A percentile compares a stretch with the other conserved stretches of the same genome.
These are phyloP conservation scores for Labia minor DNA, from an alignment of 2,888 invertebrate genomes.

Conservation along the genomic window DNA sequence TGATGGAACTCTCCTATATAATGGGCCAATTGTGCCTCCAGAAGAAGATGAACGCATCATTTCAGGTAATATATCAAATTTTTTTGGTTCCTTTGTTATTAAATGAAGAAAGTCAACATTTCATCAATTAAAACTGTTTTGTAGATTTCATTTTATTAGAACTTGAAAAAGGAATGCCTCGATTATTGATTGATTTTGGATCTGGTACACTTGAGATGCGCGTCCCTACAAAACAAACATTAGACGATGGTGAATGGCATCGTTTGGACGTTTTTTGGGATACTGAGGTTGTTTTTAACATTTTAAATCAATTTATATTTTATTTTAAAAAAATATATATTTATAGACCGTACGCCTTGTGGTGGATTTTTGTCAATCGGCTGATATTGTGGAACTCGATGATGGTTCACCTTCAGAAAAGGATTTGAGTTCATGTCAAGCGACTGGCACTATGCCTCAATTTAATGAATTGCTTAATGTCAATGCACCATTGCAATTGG, in stretches of 20 bases:
- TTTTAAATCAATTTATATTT: neutral
- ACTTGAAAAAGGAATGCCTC: constrained; percentile 41
- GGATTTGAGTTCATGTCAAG: constrained; percentile 41
- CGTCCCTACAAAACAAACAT: constrained; percentile 32
- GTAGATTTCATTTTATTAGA: constrained; percentile 46
- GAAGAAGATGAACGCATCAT: constrained; percentile 35
- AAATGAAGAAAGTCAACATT: no score
- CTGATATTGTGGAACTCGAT: constrained; percentile 37
- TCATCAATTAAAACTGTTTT: constrained; percentile 21
- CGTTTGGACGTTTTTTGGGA: constrained; percentile 45
- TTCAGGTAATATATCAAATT: constrained; percentile 27
- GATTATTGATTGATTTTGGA: constrained; percentile 44
- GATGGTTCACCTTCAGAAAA: constrained; percentile 37
- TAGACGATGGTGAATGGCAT: constrained; percentile 51
- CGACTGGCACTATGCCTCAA: constrained; percentile 39
- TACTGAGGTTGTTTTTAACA: constrained; percentile 37
- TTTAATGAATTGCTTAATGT: constrained; percentile 46
- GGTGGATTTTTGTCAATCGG: constrained; percentile 42
- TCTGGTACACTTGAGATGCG: constrained; percentile 39
- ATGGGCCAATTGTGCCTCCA: constrained; percentile 44
- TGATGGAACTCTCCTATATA: constrained; percentile 47
- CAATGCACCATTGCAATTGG: constrained; percentile 45
- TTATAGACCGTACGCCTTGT: constrained; percentile 40
- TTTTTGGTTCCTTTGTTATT: neutral
- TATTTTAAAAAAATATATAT: neutral